Evolutionary conservation across 2,113 vertebrate genomes (phyloP).

Genomic region (Suricata suricatta): DNA sequence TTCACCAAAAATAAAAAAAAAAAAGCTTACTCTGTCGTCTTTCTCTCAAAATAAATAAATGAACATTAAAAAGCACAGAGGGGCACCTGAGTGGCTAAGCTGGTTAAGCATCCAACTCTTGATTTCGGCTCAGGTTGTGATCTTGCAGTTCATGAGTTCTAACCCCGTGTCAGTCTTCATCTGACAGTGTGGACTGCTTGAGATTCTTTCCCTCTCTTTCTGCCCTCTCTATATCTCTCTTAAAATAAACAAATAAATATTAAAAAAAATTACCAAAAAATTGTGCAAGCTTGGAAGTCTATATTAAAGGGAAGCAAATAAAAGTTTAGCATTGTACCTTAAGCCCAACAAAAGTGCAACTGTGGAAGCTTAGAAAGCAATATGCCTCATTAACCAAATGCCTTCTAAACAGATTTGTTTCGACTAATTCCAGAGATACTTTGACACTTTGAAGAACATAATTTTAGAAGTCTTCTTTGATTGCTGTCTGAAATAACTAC

Average conservation of each 20-base stretch:
- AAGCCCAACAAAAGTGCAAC: neutral
- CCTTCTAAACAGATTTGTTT: neutral
- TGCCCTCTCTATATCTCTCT: no score
- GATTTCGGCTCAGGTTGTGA: no score
- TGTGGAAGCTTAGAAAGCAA: neutral
- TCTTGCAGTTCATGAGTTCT: no score
- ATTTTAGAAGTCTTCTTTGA: neutral
- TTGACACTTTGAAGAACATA: neutral
- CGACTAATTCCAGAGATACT: neutral
- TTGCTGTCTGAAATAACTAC: neutral
- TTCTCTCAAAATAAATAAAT: no score
- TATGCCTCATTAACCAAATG: neutral
- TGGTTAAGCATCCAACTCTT: no score
- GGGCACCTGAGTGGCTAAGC: no score
- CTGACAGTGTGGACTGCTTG: no score
- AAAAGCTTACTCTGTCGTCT: no score
- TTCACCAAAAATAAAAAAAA: neutral
- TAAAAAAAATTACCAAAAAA: neutral
- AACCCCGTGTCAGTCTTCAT: no score
- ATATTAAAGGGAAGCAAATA: neutral
- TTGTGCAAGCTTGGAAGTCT: neutral
- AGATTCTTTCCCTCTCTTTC: no score
- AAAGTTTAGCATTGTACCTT: neutral
- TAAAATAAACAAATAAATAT: no score
- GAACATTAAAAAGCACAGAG: no score